Evolutionary conservation across 1,140 invertebrate species (phyloP), one percentile per base, ranked within the genome.

Genomic region (Gryllus bimaculatus): DNA sequence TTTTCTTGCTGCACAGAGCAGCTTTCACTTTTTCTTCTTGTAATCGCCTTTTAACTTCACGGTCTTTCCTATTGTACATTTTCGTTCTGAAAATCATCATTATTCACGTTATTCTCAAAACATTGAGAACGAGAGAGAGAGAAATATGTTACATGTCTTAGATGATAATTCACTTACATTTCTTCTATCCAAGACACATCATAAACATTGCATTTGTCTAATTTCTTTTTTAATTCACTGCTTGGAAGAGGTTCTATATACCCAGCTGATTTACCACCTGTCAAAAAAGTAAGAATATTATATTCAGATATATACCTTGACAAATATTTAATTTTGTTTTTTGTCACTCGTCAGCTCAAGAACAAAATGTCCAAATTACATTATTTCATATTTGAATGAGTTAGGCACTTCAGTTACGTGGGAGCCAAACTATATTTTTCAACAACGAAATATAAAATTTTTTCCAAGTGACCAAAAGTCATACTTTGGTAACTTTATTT

Each of bases 21-120:
- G 48, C 76, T 47, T 77, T 77, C 47, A 77, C 5, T 12, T 77
- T 77, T 20, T 77, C 76, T 77, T 77, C 76, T 26, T 48, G n/a
- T n/a, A 48, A 20, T 47, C 48, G 39, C n/a, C n/a, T 77, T n/a
- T 77, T 8, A 10, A n/a, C 20, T 15, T 47, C 76, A 48, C 48
- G 47, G 7, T 20, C n/a, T 26, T 77, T 77, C 8, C 21, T 77
- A 6, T 20, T 48, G 10, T 77, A 77, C 48, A 21, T 48, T 48
- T 77, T 48, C 20, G 47, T 26, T 13, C 76, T 77, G 26, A 15
- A 77, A 47, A 21, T 66, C 2, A 7, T 18, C 10, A 66, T 13
- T 18, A 66, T 66, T 7, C 54, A 66, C 7, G 10, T 18, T 13
- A 13, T 13, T 66, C 10, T 18, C 18, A 1, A 66, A 2, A 13